Percentiles rank a stretch among this genome's conserved stretches.
phyloP scores from a whole-genome alignment of 2,888 invertebrate genomes.

The Nebria brevicollis region DNA sequence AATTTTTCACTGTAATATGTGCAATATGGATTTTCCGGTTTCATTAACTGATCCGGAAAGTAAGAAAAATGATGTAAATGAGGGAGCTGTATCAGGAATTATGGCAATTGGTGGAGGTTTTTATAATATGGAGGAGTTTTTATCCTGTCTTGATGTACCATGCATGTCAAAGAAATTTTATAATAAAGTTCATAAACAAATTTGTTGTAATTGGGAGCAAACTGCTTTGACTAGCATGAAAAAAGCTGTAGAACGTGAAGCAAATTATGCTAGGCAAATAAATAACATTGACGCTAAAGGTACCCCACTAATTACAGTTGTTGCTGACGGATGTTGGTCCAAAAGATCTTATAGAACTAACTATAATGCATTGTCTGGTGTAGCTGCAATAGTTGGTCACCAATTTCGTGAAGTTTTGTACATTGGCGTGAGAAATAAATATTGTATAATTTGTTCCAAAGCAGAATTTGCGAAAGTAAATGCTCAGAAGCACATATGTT shows the following conservation, averaged over 20 bases:
- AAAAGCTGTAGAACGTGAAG: conserved; percentile 8
- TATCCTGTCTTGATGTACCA: conserved; percentile 22
- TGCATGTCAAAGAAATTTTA: conserved; percentile 17
- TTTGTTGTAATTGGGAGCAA: conserved; percentile 15
- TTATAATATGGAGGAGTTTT: conserved; percentile 24
- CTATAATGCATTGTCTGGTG: neutral
- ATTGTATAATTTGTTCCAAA: conserved; percentile 15
- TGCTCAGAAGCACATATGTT: conserved; percentile 14
- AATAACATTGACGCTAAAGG: neutral
- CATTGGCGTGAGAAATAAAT: conserved; percentile 21
- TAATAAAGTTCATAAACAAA: neutral
- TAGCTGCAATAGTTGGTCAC: conserved; percentile 4
- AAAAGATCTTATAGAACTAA: conserved; percentile 7
- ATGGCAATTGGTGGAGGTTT: conserved; percentile 26
- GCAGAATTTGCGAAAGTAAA: neutral
- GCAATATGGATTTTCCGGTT: conserved; percentile 23
- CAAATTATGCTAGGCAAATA: neutral
- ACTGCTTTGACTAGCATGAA: conserved; percentile 12
- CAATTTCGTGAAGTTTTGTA: conserved; percentile 8
- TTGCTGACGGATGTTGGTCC: conserved; percentile 3
- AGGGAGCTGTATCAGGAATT: conserved; percentile 27
- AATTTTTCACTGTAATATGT: conserved; percentile 35
- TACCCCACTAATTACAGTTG: conserved; percentile 2
- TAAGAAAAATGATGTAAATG: conserved; percentile 22
- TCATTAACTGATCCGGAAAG: neutral